Evolutionary conservation across 2,113 vertebrate species (phyloP).

Genomic region (Alligator mississippiensis): DNA sequence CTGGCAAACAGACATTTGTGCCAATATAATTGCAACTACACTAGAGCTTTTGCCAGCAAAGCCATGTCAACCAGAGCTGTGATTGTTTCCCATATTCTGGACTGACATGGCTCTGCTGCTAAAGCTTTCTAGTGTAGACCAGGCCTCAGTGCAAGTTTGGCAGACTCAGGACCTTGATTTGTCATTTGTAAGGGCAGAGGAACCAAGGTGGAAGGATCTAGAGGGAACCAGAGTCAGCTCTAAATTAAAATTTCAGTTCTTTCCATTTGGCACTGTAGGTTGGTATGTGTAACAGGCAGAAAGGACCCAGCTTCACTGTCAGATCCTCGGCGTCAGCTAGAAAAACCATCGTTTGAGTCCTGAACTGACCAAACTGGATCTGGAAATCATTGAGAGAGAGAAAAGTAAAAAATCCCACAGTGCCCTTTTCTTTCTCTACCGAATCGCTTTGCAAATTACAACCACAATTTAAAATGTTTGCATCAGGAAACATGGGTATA

Average conservation of each 20-base stretch:
- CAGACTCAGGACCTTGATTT: fast-evolving
- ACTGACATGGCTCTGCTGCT: not conserved
- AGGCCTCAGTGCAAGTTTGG: not conserved
- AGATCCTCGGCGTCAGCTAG: slow-evolving; percentile 27
- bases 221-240: fast-evolving
- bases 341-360: slow-evolving; percentile 32
- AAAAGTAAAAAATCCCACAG: not conserved
- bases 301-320: slow-evolving; percentile 10
- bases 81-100: too few relatives aligned
- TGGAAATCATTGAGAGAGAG: not conserved
- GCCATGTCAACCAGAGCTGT: too few relatives aligned
- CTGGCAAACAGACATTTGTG: not conserved
- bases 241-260: not conserved
- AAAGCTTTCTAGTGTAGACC: not conserved
- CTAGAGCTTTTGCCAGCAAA: too few relatives aligned
- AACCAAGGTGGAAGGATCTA: not conserved
- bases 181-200: not conserved
- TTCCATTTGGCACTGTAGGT: not conserved
- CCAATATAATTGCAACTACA: too few relatives aligned
- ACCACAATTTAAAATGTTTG: not conserved
- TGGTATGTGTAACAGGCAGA: not conserved
- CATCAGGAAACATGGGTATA: fast-evolving
- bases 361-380: slow-evolving; percentile 12
- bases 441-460: not conserved
- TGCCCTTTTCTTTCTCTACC: not conserved